These are phyloP conservation scores for Phanerotoma sp. DNA, from an alignment of 2,888 invertebrate genomes.

Conservation along the genomic window DNA sequence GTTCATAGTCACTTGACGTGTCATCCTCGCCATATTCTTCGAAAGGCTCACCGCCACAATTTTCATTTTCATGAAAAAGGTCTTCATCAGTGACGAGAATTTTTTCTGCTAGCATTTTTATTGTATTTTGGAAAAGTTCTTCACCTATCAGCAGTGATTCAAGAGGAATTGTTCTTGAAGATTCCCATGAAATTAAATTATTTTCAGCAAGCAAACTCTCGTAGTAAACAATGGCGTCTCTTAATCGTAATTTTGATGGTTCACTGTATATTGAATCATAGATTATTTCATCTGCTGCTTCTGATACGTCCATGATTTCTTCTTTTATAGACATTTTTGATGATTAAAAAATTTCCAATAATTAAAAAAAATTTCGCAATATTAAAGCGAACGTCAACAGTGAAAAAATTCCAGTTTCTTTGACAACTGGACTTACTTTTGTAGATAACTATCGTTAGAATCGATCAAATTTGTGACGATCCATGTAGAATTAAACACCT, in stretches of 20 bases:
- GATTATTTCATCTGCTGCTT: background rate
- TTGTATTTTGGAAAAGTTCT: slow-evolving; percentile 15
- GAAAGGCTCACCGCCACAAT: slow-evolving; percentile 11
- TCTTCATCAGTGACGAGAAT: slow-evolving; percentile 23
- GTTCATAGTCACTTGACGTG: slow-evolving; percentile 16
- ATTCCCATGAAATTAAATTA: slow-evolving; percentile 20
- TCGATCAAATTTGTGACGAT: too few relatives aligned
- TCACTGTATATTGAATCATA: too few relatives aligned
- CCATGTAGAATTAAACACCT: too few relatives aligned
- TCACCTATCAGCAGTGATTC: slow-evolving; percentile 22
- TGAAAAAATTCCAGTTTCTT: too few relatives aligned
- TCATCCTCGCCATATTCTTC: slow-evolving; percentile 15
- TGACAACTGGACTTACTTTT: too few relatives aligned
- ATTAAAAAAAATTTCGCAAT: too few relatives aligned
- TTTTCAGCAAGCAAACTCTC: background rate
- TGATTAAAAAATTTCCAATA: too few relatives aligned
- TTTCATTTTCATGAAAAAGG: slow-evolving; percentile 18
- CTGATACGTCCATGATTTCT: background rate
- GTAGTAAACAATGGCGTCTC: background rate
- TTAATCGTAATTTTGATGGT: too few relatives aligned
- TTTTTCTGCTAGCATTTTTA: slow-evolving; percentile 23
- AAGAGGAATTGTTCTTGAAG: slow-evolving; percentile 12
- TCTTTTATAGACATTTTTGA: too few relatives aligned
- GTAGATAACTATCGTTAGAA: too few relatives aligned
- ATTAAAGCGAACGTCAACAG: too few relatives aligned